These are phyloP conservation scores for Otus sunia DNA, from an alignment of 2,113 vertebrate genomes.

Conservation along the genomic window DNA sequence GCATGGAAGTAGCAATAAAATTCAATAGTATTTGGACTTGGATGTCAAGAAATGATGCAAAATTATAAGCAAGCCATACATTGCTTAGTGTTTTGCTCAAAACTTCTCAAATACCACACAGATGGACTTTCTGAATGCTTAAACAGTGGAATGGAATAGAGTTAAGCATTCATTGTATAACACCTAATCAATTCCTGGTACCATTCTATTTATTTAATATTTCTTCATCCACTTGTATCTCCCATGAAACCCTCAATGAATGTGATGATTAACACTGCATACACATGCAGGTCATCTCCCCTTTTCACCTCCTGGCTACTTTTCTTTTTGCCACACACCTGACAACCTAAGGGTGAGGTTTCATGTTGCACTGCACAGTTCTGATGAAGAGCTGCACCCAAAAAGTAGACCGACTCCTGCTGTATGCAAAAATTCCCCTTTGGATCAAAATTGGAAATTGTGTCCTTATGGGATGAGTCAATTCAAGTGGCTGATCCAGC, in stretches of 20 bases:
- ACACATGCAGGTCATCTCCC: neutral
- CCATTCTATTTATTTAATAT: neutral
- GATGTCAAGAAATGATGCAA: neutral
- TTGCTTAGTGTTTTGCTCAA: neutral
- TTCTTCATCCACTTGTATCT: neutral
- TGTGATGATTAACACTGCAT: neutral
- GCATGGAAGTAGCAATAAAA: neutral
- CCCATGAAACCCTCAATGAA: neutral
- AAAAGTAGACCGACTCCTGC: neutral
- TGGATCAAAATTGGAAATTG: neutral
- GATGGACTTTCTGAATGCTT: neutral
- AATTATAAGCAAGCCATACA: neutral
- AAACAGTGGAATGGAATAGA: neutral
- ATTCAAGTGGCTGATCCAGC: neutral
- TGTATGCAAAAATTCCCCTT: neutral
- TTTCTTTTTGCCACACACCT: neutral
- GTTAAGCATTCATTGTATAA: neutral
- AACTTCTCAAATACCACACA: neutral
- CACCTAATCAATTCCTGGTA: neutral
- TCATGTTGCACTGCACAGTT: neutral
- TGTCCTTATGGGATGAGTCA: rapidly evolving
- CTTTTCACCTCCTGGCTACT: neutral
- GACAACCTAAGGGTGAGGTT: neutral
- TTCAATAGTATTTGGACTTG: neutral
- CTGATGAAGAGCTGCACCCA: neutral